These are phyloP conservation scores for Apantesis nais DNA, from an alignment of 2,888 invertebrate species.

Conservation along the genomic window DNA sequence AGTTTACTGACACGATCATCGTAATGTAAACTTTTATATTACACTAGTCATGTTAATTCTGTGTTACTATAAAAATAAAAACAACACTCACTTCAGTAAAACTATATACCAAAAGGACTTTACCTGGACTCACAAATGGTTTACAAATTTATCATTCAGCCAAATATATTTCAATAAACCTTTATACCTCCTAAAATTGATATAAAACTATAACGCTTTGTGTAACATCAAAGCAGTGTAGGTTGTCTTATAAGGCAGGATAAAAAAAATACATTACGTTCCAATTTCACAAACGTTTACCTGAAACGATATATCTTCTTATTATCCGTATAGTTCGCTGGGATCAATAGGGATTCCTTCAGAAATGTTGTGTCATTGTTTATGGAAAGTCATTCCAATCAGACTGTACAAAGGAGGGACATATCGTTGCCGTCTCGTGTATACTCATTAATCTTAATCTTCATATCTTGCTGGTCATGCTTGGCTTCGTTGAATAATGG, in stretches of 20 bases:
- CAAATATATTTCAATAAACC: constrained; percentile 19
- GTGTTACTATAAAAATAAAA: neutral
- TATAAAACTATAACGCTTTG: constrained; percentile 35
- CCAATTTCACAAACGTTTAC: constrained; percentile 46
- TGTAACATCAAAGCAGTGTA: constrained; percentile 44
- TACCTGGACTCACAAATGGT: constrained; percentile 22
- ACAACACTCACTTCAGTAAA: constrained; percentile 2
- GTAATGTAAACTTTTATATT: neutral
- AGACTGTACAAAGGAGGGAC: constrained; percentile 69
- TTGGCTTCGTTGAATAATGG: constrained; percentile 50
- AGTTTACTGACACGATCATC: neutral
- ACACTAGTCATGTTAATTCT: neutral
- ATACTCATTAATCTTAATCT: constrained; percentile 78
- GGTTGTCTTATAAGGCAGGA: constrained; percentile 28
- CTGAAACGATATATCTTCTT: constrained; percentile 49
- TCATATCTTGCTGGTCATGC: constrained; percentile 68
- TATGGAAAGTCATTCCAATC: constrained; percentile 80
- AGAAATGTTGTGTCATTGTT: constrained; percentile 75
- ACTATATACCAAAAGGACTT: constrained; percentile 13
- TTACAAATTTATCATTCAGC: constrained; percentile 22
- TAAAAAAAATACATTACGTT: constrained; percentile 45
- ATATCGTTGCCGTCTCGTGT: constrained; percentile 67
- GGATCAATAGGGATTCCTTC: constrained; percentile 47
- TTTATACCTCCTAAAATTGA: constrained; percentile 18
- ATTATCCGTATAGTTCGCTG: constrained; percentile 57